These are phyloP conservation scores for Synanthedon andrenaeformis DNA, from an alignment of 2,888 invertebrate genomes.

Conservation along the genomic window DNA sequence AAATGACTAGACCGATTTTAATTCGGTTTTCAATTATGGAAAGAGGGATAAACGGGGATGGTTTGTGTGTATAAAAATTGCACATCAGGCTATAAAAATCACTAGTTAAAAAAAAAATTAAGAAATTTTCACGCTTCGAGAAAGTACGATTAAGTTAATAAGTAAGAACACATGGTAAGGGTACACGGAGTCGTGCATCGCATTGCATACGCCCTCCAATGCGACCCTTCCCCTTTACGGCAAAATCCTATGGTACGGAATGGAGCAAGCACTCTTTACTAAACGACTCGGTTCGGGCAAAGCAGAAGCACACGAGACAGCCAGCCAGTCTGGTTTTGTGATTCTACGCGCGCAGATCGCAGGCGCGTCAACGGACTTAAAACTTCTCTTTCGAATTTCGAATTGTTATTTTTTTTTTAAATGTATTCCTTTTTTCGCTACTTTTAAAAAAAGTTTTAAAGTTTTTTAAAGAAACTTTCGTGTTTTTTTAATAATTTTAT, in stretches of 20 bases:
- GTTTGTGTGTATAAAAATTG: no score
- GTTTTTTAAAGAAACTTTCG: conserved; percentile 15
- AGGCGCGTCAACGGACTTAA: conserved; percentile 35
- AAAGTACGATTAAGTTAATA: conserved; percentile 12
- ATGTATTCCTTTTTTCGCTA: conserved; percentile 15
- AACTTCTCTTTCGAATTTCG: conserved; percentile 42
- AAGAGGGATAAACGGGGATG: no score
- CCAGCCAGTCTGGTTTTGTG: conserved; percentile 67
- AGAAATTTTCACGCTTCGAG: no score
- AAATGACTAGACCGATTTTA: no score
- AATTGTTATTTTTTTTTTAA: conserved; percentile 9
- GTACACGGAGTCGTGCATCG: conserved; percentile 55
- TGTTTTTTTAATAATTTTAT: conserved; percentile 33
- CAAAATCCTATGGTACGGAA: conserved; percentile 44
- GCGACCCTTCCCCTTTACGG: conserved; percentile 66
- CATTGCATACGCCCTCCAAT: conserved; percentile 62
- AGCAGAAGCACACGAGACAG: conserved; percentile 5
- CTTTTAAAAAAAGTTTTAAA: conserved; percentile 28
- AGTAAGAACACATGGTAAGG: conserved; percentile 39
- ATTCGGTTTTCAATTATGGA: no score
- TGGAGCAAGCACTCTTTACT: conserved; percentile 56
- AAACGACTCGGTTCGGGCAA: conserved; percentile 36
- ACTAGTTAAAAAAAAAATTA: no score
- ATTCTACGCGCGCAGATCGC: conserved; percentile 58
- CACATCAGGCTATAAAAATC: no score